Evolutionary conservation across 1,140 invertebrate species (phyloP).

Genomic region (Brachystomella parvula): DNA sequence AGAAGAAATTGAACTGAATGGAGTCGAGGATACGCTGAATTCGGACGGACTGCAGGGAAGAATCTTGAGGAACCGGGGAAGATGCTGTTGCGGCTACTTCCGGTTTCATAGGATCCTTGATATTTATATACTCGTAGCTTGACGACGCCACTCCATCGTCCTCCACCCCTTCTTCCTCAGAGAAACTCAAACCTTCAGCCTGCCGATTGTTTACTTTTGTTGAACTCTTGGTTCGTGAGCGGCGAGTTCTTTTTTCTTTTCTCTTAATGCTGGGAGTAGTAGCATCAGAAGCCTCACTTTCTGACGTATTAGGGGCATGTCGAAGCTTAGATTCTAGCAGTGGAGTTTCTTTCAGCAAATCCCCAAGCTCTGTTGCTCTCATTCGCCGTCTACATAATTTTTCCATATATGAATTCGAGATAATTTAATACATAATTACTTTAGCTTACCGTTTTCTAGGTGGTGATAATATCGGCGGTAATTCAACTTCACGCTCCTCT

Average conservation of each 20-base stretch:
- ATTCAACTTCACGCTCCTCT: constrained; percentile 36
- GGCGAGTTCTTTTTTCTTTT: not conserved
- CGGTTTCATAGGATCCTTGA: not conserved
- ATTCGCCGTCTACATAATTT: constrained; percentile 25
- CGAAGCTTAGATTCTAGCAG: constrained; percentile 33
- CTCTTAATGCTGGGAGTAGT: not conserved
- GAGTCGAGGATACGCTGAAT: constrained; percentile 27
- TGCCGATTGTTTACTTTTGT: not conserved
- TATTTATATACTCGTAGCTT: not conserved
- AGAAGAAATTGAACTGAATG: constrained; percentile 30
- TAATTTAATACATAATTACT: not conserved
- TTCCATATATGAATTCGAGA: constrained; percentile 3
- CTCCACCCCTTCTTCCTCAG: not conserved
- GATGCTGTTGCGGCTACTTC: constrained; percentile 4
- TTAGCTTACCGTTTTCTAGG: constrained; percentile 31
- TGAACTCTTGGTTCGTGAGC: constrained; percentile 1
- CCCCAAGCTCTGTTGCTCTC: constrained; percentile 28
- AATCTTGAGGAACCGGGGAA: constrained; percentile 5
- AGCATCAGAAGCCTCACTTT: not conserved
- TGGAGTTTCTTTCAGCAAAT: constrained; percentile 33
- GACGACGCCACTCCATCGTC: not conserved
- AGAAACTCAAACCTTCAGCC: not conserved
- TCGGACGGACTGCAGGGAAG: constrained; percentile 28
- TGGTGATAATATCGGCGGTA: constrained; percentile 30
- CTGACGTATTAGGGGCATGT: constrained; percentile 1